phyloP scores from a whole-genome alignment of 1,140 invertebrate genomes.

The Drosophila trapezifrons region DNA sequence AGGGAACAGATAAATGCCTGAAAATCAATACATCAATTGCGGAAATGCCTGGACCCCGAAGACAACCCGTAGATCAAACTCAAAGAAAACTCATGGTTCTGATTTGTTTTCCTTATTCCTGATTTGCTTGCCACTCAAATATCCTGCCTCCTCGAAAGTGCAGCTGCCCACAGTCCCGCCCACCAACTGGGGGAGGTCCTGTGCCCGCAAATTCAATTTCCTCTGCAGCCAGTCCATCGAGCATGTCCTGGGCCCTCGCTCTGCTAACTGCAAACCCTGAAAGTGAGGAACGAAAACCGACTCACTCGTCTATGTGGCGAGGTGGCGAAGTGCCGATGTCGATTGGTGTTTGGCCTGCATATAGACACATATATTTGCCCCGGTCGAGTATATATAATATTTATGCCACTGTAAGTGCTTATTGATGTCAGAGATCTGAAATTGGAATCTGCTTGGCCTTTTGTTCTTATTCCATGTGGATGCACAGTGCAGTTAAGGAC shows the following conservation, averaged over 20 bases:
- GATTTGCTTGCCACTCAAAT: constrained; percentile 43
- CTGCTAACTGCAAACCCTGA: constrained; percentile 17
- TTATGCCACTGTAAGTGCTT: constrained; percentile 76
- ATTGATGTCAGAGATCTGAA: constrained; percentile 80
- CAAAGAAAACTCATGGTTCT: constrained; percentile 16
- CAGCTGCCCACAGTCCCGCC: constrained; percentile 11
- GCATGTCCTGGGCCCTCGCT: constrained; percentile 26
- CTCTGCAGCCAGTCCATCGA: constrained; percentile 60
- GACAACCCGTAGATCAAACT: constrained; percentile 26
- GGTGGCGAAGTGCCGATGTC: constrained; percentile 49
- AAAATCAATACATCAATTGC: constrained; percentile 10
- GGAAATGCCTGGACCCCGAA: not conserved
- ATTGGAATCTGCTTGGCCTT: constrained; percentile 66
- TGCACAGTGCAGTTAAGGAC: constrained; percentile 44
- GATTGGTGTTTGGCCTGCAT: constrained; percentile 38
- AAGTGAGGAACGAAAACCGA: constrained; percentile 4
- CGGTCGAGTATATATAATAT: constrained; percentile 65
- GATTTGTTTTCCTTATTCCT: constrained; percentile 35
- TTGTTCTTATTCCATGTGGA: constrained; percentile 42
- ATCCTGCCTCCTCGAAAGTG: constrained; percentile 29
- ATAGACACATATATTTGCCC: constrained; percentile 38
- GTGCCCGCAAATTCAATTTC: constrained; percentile 72
- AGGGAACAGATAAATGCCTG: not conserved
- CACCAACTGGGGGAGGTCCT: not conserved
- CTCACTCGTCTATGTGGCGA: constrained; percentile 25